Conservation (phyloP, 2,113 vertebrate species). For the Carassius auratus region DNA sequence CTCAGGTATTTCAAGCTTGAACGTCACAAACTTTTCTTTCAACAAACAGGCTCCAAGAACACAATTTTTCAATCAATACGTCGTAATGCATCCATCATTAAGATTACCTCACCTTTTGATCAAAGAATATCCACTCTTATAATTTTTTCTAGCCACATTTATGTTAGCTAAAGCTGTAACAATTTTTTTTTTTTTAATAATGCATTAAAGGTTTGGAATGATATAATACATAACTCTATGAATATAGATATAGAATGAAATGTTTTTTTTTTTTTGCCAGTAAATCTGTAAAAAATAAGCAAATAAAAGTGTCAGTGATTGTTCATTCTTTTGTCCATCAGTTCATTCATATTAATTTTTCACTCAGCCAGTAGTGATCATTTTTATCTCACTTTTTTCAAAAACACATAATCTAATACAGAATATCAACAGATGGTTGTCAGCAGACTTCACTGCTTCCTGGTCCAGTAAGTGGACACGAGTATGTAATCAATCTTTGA, state of each 20-base stretch:
- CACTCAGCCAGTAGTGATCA: neutral
- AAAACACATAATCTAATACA: neutral
- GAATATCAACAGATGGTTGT: neutral
- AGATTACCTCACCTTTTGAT: neutral
- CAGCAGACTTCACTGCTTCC: neutral
- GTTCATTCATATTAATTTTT: neutral
- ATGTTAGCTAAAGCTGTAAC: neutral
- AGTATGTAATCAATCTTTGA: constrained; percentile 12
- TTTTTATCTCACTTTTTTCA: neutral
- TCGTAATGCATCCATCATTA: neutral
- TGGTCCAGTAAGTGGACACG: neutral
- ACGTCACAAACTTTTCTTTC: too few species aligned
- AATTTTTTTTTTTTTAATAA: too few species aligned
- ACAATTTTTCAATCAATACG: constrained; percentile 13
- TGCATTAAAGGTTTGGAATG: neutral
- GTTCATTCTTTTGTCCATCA: neutral
- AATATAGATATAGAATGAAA: neutral
- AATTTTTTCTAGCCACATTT: neutral
- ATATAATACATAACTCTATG: neutral
- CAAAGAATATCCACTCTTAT: neutral
- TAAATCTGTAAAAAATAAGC: neutral
- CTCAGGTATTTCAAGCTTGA: too few species aligned
- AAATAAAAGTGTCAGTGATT: neutral
- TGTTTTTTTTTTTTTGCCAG: neutral
- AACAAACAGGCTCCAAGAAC: neutral